Percentiles rank a stretch among this genome's conserved stretches.
phyloP scores from a whole-genome alignment of 2,113 vertebrate species.

The Neolamprologus modestus region DNA sequence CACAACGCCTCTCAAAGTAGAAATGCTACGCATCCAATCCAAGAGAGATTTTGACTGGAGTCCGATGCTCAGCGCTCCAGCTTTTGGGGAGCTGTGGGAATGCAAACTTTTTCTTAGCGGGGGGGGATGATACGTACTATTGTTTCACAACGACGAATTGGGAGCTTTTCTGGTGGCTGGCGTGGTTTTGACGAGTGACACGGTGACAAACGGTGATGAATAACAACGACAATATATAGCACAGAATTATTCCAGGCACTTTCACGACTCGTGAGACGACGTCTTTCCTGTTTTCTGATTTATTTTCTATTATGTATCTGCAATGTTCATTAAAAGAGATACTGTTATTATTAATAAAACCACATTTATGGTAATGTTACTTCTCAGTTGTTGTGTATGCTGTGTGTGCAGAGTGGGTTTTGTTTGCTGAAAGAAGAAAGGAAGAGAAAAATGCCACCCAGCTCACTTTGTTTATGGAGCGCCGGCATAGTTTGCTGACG shows the following conservation, averaged over 20 bases:
- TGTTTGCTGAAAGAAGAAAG: neutral
- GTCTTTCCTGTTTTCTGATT: constrained; percentile 69
- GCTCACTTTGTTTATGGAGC: constrained; percentile 37
- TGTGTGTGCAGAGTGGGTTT: neutral
- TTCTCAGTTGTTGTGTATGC: neutral
- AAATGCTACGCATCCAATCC: neutral
- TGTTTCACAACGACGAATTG: constrained; percentile 23
- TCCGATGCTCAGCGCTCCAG: neutral
- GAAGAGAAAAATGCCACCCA: neutral
- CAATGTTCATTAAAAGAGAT: constrained; percentile 76
- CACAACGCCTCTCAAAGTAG: neutral
- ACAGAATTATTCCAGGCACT: constrained; percentile 75
- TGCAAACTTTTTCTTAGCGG: constrained; percentile 15
- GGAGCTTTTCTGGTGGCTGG: constrained; percentile 38
- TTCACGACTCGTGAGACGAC: constrained; percentile 63
- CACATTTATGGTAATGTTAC: constrained; percentile 59
- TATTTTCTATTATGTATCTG: constrained; percentile 75
- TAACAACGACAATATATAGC: constrained; percentile 67
- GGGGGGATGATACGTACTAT: constrained; percentile 3
- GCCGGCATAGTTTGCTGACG: constrained; percentile 32
- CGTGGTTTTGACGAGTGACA: constrained; percentile 28
- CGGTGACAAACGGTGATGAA: constrained; percentile 15
- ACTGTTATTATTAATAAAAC: constrained; percentile 76
- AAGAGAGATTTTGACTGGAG: neutral
- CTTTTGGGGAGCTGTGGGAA: neutral